Evolutionary conservation across 1,140 invertebrate genomes (phyloP).

Genomic region (Polyergus mexicanus): DNA sequence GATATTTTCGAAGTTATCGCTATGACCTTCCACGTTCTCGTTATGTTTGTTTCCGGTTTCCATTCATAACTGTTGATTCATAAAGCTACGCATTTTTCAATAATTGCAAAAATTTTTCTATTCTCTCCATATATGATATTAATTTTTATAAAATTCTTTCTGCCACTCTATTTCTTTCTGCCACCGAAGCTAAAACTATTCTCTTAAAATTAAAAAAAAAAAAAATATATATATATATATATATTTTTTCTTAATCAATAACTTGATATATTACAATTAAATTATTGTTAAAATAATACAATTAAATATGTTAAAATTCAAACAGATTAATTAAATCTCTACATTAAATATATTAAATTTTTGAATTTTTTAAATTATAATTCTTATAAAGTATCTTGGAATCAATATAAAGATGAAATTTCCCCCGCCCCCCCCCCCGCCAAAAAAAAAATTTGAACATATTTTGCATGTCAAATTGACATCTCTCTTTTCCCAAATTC

Average conservation of each 20-base stretch:
- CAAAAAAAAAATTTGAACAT: neutral
- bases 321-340: neutral
- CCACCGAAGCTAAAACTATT: neutral
- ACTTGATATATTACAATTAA: neutral
- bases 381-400: neutral
- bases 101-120: neutral
- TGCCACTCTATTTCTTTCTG: neutral
- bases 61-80: conserved; percentile 52
- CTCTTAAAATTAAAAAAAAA: neutral
- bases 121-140: neutral
- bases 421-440: too few species aligned
- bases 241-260: neutral
- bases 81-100: conserved; percentile 1
- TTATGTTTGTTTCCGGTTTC: conserved; percentile 37
- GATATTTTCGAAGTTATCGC: conserved; percentile 53
- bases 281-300: too few species aligned
- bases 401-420: neutral
- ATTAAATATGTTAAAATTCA: neutral
- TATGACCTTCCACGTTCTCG: conserved; percentile 24
- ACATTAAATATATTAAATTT: neutral
- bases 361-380: neutral
- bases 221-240: too few species aligned
- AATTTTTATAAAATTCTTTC: neutral
- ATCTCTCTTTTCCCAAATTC: neutral
- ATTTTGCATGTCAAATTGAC: neutral